Base-by-base conservation (phyloP, 2,797 vertebrate species). In the Phoxinus dragarum region DNA sequence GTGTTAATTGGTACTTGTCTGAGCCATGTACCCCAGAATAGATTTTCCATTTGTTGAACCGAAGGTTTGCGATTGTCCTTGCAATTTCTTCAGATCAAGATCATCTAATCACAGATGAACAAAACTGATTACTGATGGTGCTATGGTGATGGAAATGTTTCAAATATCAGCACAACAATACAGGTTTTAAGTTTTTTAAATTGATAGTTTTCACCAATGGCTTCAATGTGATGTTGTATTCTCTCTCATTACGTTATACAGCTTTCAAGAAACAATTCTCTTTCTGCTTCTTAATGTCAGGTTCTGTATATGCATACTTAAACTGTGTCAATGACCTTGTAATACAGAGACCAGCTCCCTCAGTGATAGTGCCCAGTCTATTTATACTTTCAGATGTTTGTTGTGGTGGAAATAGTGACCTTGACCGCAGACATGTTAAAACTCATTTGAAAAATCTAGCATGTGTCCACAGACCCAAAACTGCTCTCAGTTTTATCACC, bases 291-390 rank as follows among this genome's bases (percentile, higher is more conserved):
- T 75, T 19, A 69, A 42, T 6, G 23, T 56, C 12, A 54, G 9
- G 17, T 77, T 84, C 44, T 68, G 36, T 54, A 31, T 84, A 66
- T 84, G 44, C 19, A 42, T 38, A 19, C 74, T 56, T 27, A 54
- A 78, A n/a, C 64, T 79, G 74, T 84, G 40, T 40, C 7, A 79
- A 34, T 79, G 66, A 79, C 64, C 66, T 84, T 79, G 83, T 17
- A 69, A 71, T 84, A 27, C 75, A 71, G 23, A 72, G n/a, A n/a
- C n/a, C n/a, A n/a, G 42, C 82, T 84, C 59, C 72, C 72, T 84
- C 14, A 52, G 82, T 82, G 81, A 82, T 73, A 64, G 81, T 64
- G 72, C 42, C 82, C 59, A n/a, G 83, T 79, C 52, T 79, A 78
- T 44, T 84, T 84, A 72, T 79, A 59, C 7, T 72, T 56, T 36